Evolutionary conservation across 2,888 invertebrate species (phyloP).

Genomic region (Mantis religiosa): DNA sequence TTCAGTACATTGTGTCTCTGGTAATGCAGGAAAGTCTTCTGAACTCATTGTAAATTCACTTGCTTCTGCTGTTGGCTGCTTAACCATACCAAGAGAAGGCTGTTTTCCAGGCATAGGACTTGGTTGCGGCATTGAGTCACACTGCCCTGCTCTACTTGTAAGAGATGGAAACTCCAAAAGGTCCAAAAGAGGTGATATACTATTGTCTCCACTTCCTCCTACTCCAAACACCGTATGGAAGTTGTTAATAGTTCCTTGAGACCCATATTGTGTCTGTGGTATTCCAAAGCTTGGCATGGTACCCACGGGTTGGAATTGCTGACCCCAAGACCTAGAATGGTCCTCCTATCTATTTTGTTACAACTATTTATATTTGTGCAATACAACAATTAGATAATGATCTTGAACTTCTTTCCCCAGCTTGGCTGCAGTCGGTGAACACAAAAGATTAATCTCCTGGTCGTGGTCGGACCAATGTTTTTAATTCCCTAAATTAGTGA

Average conservation of each 20-base stretch:
- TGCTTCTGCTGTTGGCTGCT: constrained; percentile 87
- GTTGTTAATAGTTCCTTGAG: constrained; percentile 49
- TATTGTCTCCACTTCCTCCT: constrained; percentile 66
- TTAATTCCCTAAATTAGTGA: too few relatives aligned
- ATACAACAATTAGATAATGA: too few relatives aligned
- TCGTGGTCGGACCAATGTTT: too few relatives aligned
- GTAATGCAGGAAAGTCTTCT: constrained; percentile 98
- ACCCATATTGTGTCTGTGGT: constrained; percentile 52
- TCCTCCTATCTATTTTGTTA: too few relatives aligned
- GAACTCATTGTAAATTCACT: constrained; percentile 96
- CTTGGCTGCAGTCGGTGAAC: too few relatives aligned
- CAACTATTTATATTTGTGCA: too few relatives aligned
- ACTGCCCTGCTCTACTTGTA: constrained; percentile 61
- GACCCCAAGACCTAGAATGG: too few relatives aligned
- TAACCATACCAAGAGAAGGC: constrained; percentile 94
- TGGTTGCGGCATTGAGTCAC: constrained; percentile 63
- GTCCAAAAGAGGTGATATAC: constrained; percentile 83
- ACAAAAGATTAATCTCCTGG: too few relatives aligned
- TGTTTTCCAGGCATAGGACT: constrained; percentile 86
- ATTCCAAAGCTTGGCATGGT: constrained; percentile 63
- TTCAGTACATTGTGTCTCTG: constrained; percentile 72
- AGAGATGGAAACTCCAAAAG: constrained; percentile 90
- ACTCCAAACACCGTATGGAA: constrained; percentile 78
- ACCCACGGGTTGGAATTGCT: constrained; percentile 57
- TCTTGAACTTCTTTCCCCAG: too few relatives aligned